Base-by-base conservation (phyloP, 2,113 vertebrate genomes). In the Chaenogobius annularis region DNA sequence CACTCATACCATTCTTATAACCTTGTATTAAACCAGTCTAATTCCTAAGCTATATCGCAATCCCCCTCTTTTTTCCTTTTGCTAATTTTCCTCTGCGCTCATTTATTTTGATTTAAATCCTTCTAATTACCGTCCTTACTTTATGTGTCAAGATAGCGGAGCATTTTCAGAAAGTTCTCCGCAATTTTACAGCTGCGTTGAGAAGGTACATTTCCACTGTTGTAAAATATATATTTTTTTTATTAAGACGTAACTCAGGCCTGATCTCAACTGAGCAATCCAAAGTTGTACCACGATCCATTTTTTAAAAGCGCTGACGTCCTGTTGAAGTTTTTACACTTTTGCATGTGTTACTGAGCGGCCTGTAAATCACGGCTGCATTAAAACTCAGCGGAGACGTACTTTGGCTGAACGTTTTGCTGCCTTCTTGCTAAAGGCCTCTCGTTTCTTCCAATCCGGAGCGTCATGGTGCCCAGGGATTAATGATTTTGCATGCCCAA, bases 401-500 rank as follows among this genome's bases (percentile, higher is more conserved):
- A 78, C 75, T 85, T 68, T 81, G 80, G 75, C 80, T 72, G 69
- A 74, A 44, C 50, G 55, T 69, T 70, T 67, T 66, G 82, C 79
- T 73, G 56, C 22, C 54, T 73, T 72, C 0, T 70, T 14, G 68
- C 70, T 91, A 88, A 94, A 88, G 94, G 92, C 84, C 85, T 94
- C 92, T 87, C 73, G 90, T 92, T 92, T 86, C 92, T 85, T 87
- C 85, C 78, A 70, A 87, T 89, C 87, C 91, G 87, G 85, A 92
- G 92, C 84, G 89, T 91, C 88, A 89, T 92, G 86, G 88, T 91
- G 89, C 88, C 92, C 93, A 88, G 92, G 89, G 89, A 93, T 94
- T 94, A 94, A 93, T 94, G 94, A 94, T 94, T 95, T 92, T 92
- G 88, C 91, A 90, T 94, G 93, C 95, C 94, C 87, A 77, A 93